Conservation (phyloP, 2,888 invertebrate species). For the Agriopis aurantiaria region DNA sequence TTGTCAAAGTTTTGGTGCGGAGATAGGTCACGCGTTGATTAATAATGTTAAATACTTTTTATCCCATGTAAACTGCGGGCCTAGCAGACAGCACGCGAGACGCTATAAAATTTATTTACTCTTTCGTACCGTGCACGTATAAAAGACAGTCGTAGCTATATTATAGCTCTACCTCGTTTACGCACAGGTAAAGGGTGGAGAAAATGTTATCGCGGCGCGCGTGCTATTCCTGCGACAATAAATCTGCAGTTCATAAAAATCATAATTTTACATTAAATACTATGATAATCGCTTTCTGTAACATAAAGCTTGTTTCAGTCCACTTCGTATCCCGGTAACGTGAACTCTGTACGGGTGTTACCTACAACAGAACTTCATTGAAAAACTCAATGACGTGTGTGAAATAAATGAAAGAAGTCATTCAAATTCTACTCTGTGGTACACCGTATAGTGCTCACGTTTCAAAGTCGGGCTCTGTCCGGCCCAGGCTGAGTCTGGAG, state of each 20-base stretch:
- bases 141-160: too few relatives aligned
- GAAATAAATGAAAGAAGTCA: background rate
- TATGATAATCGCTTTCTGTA: constrained; percentile 64
- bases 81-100: too few relatives aligned
- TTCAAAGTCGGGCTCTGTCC: background rate
- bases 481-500: too few relatives aligned
- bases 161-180: too few relatives aligned
- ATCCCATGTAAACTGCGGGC: background rate
- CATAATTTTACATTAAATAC: constrained; percentile 55
- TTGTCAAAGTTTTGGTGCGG: background rate
- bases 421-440: background rate
- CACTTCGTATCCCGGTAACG: background rate
- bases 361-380: background rate
- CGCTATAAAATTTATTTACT: too few relatives aligned
- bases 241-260: background rate
- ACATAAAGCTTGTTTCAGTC: constrained; percentile 24
- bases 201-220: too few relatives aligned
- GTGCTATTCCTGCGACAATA: too few relatives aligned
- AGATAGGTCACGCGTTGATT: background rate
- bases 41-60: background rate
- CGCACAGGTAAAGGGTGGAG: too few relatives aligned
- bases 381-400: background rate
- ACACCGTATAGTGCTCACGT: background rate
- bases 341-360: background rate
- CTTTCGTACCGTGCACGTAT: too few relatives aligned